Percentiles rank a stretch among this genome's conserved stretches.
phyloP scores from a whole-genome alignment of 1,140 invertebrate species.

The Limonius californicus region DNA sequence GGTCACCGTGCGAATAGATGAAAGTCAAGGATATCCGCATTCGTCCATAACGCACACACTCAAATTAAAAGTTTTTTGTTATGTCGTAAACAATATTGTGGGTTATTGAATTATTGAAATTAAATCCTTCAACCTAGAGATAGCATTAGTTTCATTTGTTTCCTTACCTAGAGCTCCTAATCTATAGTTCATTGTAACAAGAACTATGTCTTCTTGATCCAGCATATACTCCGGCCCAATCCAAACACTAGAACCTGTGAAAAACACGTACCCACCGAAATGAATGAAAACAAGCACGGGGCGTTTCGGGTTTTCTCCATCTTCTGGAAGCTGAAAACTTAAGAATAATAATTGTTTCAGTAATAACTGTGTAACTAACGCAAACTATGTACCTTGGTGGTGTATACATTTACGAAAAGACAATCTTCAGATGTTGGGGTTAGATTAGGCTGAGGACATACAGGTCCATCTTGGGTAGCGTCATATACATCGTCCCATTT shows the following conservation, averaged over 20 bases:
- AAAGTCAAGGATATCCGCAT: too few relatives aligned
- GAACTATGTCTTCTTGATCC: constrained; percentile 53
- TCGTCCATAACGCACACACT: too few relatives aligned
- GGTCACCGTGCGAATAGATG: too few relatives aligned
- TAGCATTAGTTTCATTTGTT: too few relatives aligned
- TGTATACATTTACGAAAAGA: constrained; percentile 22
- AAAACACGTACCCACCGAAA: constrained; percentile 44
- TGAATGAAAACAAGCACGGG: constrained; percentile 54
- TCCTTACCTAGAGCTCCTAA: constrained; percentile 50
- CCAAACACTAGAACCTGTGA: constrained; percentile 33
- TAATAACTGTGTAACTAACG: neutral
- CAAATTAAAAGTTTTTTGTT: too few relatives aligned
- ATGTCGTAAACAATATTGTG: too few relatives aligned
- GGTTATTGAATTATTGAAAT: too few relatives aligned
- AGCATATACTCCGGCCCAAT: constrained; percentile 49
- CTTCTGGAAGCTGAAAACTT: constrained; percentile 34
- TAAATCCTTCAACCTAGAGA: too few relatives aligned
- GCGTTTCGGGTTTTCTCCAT: constrained; percentile 35
- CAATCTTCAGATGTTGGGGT: constrained; percentile 66
- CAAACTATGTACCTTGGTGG: constrained; percentile 32
- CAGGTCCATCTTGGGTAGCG: constrained; percentile 56
- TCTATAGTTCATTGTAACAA: constrained; percentile 59
- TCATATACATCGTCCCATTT: constrained; percentile 57
- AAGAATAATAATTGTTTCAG: neutral
- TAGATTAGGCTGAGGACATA: constrained; percentile 45